These are phyloP conservation scores for Scortum barcoo DNA, from an alignment of 2,113 vertebrate genomes.

Conservation along the genomic window DNA sequence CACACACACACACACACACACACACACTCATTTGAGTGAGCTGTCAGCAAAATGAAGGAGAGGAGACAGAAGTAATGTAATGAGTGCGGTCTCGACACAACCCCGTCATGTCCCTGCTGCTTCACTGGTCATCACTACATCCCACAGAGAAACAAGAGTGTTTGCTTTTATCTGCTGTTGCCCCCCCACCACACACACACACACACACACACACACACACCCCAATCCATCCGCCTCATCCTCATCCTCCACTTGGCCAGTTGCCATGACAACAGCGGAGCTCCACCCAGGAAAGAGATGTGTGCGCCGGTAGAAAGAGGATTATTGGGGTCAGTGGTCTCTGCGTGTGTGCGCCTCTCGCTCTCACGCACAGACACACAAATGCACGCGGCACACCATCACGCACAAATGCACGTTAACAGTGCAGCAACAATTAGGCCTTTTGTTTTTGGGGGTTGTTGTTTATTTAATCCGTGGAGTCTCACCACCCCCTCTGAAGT, in stretches of 20 bases:
- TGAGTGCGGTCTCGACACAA: slow-evolving; percentile 56
- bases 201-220: too few relatives aligned
- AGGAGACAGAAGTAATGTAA: slow-evolving; percentile 72
- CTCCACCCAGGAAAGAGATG: slow-evolving; percentile 78
- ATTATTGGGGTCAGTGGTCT: slow-evolving; percentile 81
- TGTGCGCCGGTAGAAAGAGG: slow-evolving; percentile 72
- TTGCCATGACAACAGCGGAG: slow-evolving; percentile 73
- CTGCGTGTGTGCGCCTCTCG: slow-evolving; percentile 30
- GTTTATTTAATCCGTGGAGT: slow-evolving; percentile 29
- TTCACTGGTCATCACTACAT: slow-evolving; percentile 67
- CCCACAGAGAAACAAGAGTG: slow-evolving; percentile 72
- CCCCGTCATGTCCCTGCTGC: slow-evolving; percentile 67
- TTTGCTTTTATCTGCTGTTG: slow-evolving; percentile 64
- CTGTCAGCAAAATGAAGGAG: slow-evolving; percentile 67
- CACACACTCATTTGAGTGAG: slow-evolving; percentile 44
- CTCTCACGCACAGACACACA: slow-evolving; percentile 20
- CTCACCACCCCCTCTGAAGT: background rate
- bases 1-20: slow-evolving; percentile 11
- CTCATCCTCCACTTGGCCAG: slow-evolving; percentile 28
- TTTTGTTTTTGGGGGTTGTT: slow-evolving; percentile 16
- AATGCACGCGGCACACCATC: slow-evolving; percentile 47
- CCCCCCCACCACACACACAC: background rate
- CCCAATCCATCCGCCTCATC: background rate
- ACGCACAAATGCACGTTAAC: slow-evolving; percentile 20
- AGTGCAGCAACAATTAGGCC: slow-evolving; percentile 20